phyloP scores from a whole-genome alignment of 2,113 vertebrate species.

The Melanocharis versteri region DNA sequence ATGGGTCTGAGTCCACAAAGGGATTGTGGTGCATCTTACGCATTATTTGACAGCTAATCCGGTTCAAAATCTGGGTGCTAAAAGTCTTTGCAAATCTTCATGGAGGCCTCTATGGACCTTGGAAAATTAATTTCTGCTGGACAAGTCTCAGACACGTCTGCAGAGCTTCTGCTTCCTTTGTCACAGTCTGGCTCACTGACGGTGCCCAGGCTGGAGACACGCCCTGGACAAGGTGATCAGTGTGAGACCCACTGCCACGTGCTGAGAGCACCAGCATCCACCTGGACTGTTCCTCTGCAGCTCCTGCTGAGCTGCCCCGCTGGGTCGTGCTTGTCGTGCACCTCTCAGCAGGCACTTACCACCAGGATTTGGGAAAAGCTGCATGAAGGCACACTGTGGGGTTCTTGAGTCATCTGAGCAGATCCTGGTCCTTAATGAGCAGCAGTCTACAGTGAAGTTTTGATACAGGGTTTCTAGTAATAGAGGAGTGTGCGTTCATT shows the following conservation, averaged over 20 bases:
- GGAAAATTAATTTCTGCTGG: neutral
- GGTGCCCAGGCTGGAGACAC: neutral
- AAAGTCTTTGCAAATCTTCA: neutral
- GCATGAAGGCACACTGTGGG: fast-evolving
- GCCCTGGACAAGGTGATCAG: fast-evolving
- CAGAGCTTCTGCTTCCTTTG: neutral
- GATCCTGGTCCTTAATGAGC: neutral
- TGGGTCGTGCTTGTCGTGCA: neutral
- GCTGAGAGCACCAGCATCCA: neutral
- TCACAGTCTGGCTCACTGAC: fast-evolving
- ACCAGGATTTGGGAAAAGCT: neutral
- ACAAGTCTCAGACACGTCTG: neutral
- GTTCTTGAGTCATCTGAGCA: neutral
- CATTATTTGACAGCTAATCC: neutral
- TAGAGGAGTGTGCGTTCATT: neutral
- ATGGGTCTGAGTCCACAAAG: neutral
- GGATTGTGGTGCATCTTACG: neutral
- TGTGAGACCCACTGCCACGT: neutral
- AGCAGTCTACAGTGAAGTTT: neutral
- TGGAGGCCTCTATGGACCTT: neutral
- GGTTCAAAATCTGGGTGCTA: neutral
- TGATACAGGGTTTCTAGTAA: neutral
- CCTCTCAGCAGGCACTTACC: fast-evolving
- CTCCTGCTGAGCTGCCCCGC: neutral
- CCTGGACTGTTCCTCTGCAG: neutral